Evolutionary conservation across 1,140 invertebrate species (phyloP), one percentile per base, ranked within the genome.

Genomic region (Saccostrea echinata): DNA sequence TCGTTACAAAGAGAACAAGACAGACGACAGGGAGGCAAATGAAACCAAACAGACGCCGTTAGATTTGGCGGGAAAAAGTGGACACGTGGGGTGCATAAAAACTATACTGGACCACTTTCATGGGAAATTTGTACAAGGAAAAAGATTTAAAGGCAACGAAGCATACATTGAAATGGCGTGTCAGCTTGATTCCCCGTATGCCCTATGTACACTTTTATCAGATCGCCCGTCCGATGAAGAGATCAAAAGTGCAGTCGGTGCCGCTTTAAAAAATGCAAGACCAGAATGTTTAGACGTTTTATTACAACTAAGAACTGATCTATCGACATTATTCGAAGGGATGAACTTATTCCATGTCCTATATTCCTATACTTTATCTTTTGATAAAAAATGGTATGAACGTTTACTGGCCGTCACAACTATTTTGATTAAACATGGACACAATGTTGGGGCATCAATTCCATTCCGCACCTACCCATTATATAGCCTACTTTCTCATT

Each of bases 271-370:
- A 86, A 89, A 88, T 52, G 90, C 89, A 0, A 86, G 90, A 80
- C 89, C 91, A 1, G 92, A 94, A 55, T 94, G 93, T 84, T 85
- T 94, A 21, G 93, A 94, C 84, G 88, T 91, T 52, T 84, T 94
- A 21, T 84, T 94, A 27, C 86, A 90, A 16, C 81, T 90, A 21
- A 87, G 86, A 13, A 84, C 89, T 12, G 89, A 92, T 71, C 27
- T 90, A 9, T 90, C 90, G n/a, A 85, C 85, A 30, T 71, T 92
- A 24, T 94, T 93, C 84, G 91, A 90, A 61, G 93, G 93, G 4
- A 94, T 94, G 92, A 94, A 94, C 76, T 80, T 94, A 13, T 94
- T 90, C 33, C 93, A 94, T 86, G 93, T 94, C 1, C 61, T 93
- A 1, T 94, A 89, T 84, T 91, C 92, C 0, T 93, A 93, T 85